Evolutionary conservation across 92 coral and sea anemone species (phyloP), one percentile per base, ranked within the genome.

Genomic region (Paramuricea clavata): DNA sequence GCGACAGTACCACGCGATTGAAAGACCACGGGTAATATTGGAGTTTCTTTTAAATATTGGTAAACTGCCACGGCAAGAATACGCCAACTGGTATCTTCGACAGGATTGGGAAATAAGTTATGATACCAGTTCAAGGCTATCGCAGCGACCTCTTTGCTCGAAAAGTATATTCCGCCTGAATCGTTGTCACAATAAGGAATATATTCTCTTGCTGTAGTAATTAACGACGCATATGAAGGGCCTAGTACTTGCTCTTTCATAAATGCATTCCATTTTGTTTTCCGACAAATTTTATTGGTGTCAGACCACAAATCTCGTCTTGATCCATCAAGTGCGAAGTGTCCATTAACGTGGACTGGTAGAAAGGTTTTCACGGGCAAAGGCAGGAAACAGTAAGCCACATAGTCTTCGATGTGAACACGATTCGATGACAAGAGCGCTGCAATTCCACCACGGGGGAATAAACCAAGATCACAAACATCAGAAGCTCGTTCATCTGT

Each of bases 281-380:
- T 69, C 36, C 61, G 80, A 13, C 89, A 97, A 47, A 61, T 80
- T 31, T 80, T 76, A 19, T 89, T 89, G 26, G 92, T 91, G 50
- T 95, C 98, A 27, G 35, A 82, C 97, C 95, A 95, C 60, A 95
- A 88, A 49, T 87, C 90, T 21, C 98, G 85, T 21, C 98, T 76
- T 23, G 97, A 87, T 83, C 80, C 83, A 81, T 95, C 98, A 50
- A 95, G 89, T 16, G 91, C 85, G 83, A 95, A 95, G 52, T 95
- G 93, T 10, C 98, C 97, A 83, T 94, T 95, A 2, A 95, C 91
- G 39, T 95, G 98, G 25, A 94, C 98, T 30, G 98, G 98, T 30
- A 95, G 93, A 27, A 92, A 94, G 22, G 98, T 95, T 35, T 92
- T 95, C 36, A 93, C 86, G 7, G 95, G 98, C 64, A 95, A 65